Base-by-base conservation (phyloP, 2,888 invertebrate genomes). In the Diarsia mendica region DNA sequence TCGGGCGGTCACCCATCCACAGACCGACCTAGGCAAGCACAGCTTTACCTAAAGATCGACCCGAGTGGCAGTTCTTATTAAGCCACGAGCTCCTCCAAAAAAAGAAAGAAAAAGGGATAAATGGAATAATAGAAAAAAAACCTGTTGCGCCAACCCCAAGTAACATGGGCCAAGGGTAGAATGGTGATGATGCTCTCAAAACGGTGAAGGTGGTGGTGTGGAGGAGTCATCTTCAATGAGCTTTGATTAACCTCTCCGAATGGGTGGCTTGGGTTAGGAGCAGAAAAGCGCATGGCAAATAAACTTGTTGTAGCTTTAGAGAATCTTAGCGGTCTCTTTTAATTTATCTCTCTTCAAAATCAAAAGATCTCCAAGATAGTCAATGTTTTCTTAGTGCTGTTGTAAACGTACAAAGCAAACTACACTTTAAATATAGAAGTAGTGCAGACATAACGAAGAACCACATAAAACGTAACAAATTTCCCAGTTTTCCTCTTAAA, bases 401-500 rank as follows among this genome's bases (percentile, higher is more conserved):
- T 1, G 11, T 18, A 70, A 61, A 39, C 8, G 4, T n/a, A 49
- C 4, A 10, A 49, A 15, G 49, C 15, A 61, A 23, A 60, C 15
- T 6, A 53, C 67, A 8, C n/a, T 49, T 20, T 8, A 10, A 2
- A 28, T 28, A 28, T 28, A 58, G 28, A 23, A 55, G 2, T 10
- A 10, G 33, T 60, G 33, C 28, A 55, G 6, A 23, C 33, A 58
- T 11, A 55, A 4, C 28, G 23, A 49, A 49, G 5, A 51, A 73
- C 46, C 3, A 15, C 15, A 49, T n/a, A 49, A 20, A 61, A 58
- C 5, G 28, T 53, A 67, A 48, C 33, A 51, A 6, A 68, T 66
- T 82, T 51, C 44, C 65, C 18, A 70, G 67, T 33, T 64, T 65
- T 65, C 73, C 60, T 53, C 63, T 46, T 18, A 70, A 71, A 71